Base-by-base conservation (phyloP, 2,113 vertebrate species). In the Junco hyemalis region DNA sequence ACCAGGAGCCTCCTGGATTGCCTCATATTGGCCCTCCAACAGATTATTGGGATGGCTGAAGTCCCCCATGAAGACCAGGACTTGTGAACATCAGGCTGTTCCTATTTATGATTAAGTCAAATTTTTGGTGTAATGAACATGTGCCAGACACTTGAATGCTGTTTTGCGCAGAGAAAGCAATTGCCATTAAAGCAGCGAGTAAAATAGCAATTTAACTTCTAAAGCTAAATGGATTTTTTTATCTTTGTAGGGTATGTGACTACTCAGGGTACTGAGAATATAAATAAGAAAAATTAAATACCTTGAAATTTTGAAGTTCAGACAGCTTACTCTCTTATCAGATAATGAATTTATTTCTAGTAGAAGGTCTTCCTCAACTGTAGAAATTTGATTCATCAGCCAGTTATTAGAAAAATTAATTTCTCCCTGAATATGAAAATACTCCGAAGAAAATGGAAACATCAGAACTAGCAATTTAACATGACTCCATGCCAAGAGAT, bases 201-300 rank as follows among this genome's bases (percentile, higher is more conserved):
- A 73, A 81, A 93, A 81, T 56, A 26, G 45, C 45, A 88, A 68
- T 83, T 93, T 94, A 66, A 42, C n/a, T 80, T 88, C 9, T 31
- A 47, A 86, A 88, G 64, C 84, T 71, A 88, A 96, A 82, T 90
- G n/a, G 29, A 31, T 65, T 86, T 91, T 91, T 83, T 87, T 50
- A 69, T 86, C 86, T 66, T 88, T 88, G 14, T 69, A 15, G 22
- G 65, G 29, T 24, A 80, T 72, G 59, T 81, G 79, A 86, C 93
- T 94, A 54, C 57, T 54, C 38, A 35, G 36, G n/a, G 35, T n/a
- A 76, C 59, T 83, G 68, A 86, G 92, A 94, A 65, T 81, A 86
- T 85, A 92, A 95, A 93, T 88, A 95, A 82, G 66, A 81, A 81
- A 92, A 95, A 84, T 81, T 68, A 95, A 96, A 92, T 90, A 88